Conservation (phyloP, 2,797 vertebrate species). For the Epinephelus awoara region DNA sequence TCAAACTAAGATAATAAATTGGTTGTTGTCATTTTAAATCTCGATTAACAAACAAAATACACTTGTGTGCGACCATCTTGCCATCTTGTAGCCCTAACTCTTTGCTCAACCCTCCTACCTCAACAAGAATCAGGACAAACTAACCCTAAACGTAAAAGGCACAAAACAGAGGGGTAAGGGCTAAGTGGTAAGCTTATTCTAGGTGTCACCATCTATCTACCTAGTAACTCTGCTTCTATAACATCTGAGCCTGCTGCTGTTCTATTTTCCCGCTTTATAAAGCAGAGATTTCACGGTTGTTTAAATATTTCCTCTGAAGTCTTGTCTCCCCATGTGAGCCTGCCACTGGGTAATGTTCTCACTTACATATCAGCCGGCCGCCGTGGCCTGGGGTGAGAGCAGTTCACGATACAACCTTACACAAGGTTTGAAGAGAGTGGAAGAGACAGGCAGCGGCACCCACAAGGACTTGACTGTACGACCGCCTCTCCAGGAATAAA, state of each 20-base stretch:
- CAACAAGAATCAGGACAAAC: too few relatives aligned
- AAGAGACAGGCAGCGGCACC: conserved; percentile 61
- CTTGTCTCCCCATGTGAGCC: conserved; percentile 1
- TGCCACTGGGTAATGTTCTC: conserved; percentile 64
- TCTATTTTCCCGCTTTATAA: conserved; percentile 8
- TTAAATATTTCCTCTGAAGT: conserved; percentile 27
- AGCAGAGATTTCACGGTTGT: conserved; percentile 25
- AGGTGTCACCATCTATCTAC: conserved; percentile 5
- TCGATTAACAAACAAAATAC: too few relatives aligned
- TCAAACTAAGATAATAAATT: too few relatives aligned
- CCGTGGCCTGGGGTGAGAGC: conserved; percentile 50
- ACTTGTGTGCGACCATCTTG: too few relatives aligned
- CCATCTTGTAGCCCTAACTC: too few relatives aligned
- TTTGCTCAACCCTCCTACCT: too few relatives aligned
- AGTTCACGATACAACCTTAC: conserved; percentile 51
- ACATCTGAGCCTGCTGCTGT: neutral
- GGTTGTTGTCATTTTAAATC: too few relatives aligned
- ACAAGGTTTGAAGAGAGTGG: conserved; percentile 64
- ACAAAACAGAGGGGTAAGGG: too few relatives aligned
- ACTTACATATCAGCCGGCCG: conserved; percentile 63
- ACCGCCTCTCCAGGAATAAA: conserved; percentile 30
- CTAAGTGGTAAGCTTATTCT: too few relatives aligned
- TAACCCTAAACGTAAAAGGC: too few relatives aligned
- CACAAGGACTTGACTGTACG: conserved; percentile 17
- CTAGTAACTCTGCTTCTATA: neutral